A percentile compares a stretch with the other conserved stretches of the same genome.
Conservation (phyloP, 2,113 vertebrate genomes). For the Podocnemis expansa region DNA sequence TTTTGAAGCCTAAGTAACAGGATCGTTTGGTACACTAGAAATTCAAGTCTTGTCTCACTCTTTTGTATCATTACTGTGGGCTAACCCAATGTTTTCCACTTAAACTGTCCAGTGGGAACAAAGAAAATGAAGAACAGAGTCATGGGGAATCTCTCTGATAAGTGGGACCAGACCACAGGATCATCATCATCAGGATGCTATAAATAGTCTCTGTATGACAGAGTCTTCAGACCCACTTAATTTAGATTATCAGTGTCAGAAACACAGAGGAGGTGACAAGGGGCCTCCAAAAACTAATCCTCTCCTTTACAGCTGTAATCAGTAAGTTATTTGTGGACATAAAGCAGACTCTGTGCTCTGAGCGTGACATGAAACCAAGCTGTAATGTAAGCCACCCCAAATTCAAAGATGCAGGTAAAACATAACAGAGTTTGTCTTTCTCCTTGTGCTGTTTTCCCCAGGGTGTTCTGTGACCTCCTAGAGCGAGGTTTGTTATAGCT, state of each 20-base stretch:
- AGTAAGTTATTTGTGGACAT: not conserved
- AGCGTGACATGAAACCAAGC: not conserved
- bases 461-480: not conserved
- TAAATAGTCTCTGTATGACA: not conserved
- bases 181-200: not conserved
- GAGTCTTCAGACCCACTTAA: not conserved
- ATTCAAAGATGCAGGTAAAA: not conserved
- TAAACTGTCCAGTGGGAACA: not conserved
- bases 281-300: not conserved
- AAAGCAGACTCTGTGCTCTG: not conserved
- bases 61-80: not conserved
- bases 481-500: accelerated
- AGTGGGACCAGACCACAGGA: accelerated
- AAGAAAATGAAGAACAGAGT: not conserved
- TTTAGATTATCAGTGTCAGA: not conserved
- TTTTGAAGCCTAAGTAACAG: constrained; percentile 14
- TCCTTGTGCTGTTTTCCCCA: not conserved
- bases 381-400: not conserved
- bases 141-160: not conserved
- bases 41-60: constrained; percentile 18
- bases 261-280: not conserved
- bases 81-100: not conserved
- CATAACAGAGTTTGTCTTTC: accelerated
- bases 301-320: not conserved
- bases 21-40: not conserved